Conservation (phyloP, 2,113 vertebrate species). For the Marcusenius ussheri region DNA sequence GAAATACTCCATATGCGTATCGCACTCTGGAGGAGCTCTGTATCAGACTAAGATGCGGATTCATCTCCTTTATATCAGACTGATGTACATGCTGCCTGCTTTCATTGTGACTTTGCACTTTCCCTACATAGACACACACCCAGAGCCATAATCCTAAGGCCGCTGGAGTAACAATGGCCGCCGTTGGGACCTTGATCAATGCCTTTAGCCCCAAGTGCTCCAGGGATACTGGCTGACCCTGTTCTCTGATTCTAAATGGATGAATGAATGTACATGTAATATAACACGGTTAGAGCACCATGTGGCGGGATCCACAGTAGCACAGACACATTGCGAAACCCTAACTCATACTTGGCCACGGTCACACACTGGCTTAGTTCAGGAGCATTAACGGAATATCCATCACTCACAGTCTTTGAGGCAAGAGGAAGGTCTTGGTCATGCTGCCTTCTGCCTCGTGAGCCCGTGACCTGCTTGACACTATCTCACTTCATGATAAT, state of each 20-base stretch:
- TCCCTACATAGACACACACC: neutral
- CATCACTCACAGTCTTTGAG: neutral
- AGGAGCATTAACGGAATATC: neutral
- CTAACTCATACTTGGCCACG: neutral
- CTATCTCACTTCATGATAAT: neutral
- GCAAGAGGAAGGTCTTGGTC: neutral
- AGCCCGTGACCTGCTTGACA: neutral
- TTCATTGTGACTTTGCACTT: neutral
- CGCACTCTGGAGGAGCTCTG: neutral
- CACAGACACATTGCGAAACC: neutral
- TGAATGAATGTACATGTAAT: neutral
- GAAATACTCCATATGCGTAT: neutral
- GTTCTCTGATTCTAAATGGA: neutral
- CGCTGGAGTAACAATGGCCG: neutral
- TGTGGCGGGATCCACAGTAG: neutral
- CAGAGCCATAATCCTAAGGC: neutral
- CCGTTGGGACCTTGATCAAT: neutral
- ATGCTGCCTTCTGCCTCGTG: neutral
- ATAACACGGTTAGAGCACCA: neutral
- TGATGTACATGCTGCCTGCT: neutral
- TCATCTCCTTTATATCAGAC: neutral
- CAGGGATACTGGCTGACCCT: neutral
- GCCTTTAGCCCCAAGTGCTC: neutral
- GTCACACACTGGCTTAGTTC: neutral
- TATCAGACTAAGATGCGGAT: neutral